Evolutionary conservation across 2,113 vertebrate genomes (phyloP), one percentile per base, ranked within the genome.

Genomic region (Centropus bengalensis): DNA sequence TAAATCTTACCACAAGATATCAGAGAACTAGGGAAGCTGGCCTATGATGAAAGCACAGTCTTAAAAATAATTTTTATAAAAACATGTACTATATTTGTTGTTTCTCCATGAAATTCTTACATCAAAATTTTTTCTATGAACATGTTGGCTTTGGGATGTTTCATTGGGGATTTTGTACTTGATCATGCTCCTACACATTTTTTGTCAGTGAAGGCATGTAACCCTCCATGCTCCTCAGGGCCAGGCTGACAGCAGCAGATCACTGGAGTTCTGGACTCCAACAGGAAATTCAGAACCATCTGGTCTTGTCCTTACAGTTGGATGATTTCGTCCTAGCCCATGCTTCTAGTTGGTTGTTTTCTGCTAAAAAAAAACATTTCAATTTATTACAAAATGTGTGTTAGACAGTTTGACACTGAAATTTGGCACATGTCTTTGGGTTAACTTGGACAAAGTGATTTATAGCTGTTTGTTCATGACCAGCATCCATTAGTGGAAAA

Each of bases 391-490:
- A 60, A 88, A 93, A 88, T 87, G 51, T 0, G 0, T 58, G 58
- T 49, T 89, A 87, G 91, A 88, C 44, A 78, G 24, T 87, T 87
- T 75, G 67, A 95, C 93, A 79, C 44, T 27, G 55, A 79, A 91
- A 94, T 94, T 89, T 96, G 95, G 94, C 42, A 8, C 18, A 7
- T 13, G 40, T 28, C 89, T 94, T 96, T 54, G n/a, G 56, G 45
- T 88, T 86, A 94, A 71, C 88, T 95, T 94, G 76, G 83, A 85
- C 87, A 94, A 91, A 91, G 77, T 89, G 82, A 96, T 95, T 95
- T 95, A 94, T 62, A 92, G 74, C 32, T 91, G 49, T 74, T 95
- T 91, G 80, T 83, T 82, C 92, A 94, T 95, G 85, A 93, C 75
- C 82, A 94, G 88, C 93, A 96, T 96, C 81, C 86, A 63, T 93